Conservation (phyloP, 1,140 invertebrate genomes). For the Drosophila trapezifrons region DNA sequence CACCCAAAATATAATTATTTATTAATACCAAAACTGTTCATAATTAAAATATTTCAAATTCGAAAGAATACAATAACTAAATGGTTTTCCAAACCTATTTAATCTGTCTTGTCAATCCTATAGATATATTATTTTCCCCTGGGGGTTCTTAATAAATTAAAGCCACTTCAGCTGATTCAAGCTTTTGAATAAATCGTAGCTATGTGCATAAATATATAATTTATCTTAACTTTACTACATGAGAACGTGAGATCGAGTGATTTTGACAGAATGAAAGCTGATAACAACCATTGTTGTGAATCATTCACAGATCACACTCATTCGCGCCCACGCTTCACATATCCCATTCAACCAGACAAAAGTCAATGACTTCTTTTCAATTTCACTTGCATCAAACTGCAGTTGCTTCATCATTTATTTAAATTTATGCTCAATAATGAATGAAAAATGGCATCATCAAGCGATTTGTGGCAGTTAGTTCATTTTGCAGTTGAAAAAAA, state of each 20-base stretch:
- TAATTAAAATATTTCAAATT: too few relatives aligned
- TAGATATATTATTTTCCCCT: neutral
- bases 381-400: constrained; percentile 22
- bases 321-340: neutral
- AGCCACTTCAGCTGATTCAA: too few relatives aligned
- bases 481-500: neutral
- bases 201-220: neutral
- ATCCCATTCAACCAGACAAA: neutral
- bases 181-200: too few relatives aligned
- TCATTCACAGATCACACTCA: constrained; percentile 27
- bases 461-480: constrained; percentile 17
- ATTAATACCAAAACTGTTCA: too few relatives aligned
- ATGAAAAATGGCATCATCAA: constrained; percentile 8
- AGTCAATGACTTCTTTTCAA: constrained; percentile 23
- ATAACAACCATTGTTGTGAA: constrained; percentile 23
- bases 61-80: too few relatives aligned
- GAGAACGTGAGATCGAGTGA: constrained; percentile 27
- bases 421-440: constrained; percentile 31
- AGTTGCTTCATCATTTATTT: constrained; percentile 34
- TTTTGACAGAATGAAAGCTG: constrained; percentile 3
- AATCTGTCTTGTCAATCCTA: too few relatives aligned
- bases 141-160: neutral
- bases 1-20: too few relatives aligned
- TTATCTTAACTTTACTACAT: neutral
- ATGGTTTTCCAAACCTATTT: too few relatives aligned